A percentile compares a stretch with the other conserved stretches of the same genome.
Evolutionary conservation across 2,888 invertebrate species (phyloP).

Genomic region (Acleris literana): DNA sequence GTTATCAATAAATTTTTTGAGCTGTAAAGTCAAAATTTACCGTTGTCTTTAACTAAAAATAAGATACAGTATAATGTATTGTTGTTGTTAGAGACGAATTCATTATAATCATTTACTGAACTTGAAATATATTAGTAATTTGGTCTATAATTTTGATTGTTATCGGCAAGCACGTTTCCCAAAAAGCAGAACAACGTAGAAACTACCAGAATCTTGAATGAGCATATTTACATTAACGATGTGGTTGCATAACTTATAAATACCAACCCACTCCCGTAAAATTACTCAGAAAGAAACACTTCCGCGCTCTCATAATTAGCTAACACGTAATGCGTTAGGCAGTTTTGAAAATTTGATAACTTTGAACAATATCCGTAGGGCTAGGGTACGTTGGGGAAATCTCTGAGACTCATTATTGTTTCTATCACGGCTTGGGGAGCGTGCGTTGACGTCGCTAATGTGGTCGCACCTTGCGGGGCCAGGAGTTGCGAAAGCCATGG

Average conservation of each 20-base stretch:
- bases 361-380: conserved; percentile 79
- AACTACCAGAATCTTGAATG: no score
- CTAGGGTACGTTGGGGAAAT: conserved; percentile 80
- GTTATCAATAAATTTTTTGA: no score
- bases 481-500: conserved; percentile 42
- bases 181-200: no score
- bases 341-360: conserved; percentile 83
- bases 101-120: no score
- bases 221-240: no score
- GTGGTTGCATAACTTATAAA: neutral
- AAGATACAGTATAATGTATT: no score
- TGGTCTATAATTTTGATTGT: no score
- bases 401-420: conserved; percentile 74
- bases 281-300: conserved; percentile 25
- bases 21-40: no score
- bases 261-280: neutral
- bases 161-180: no score
- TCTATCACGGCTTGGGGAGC: conserved; percentile 64
- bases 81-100: no score
- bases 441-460: conserved; percentile 74
- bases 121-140: no score
- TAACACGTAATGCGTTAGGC: conserved; percentile 71
- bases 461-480: conserved; percentile 59
- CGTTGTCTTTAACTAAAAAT: no score
- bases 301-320: conserved; percentile 73